phyloP scores from a whole-genome alignment of 2,797 vertebrate genomes.

The Tolypeutes matacus region DNA sequence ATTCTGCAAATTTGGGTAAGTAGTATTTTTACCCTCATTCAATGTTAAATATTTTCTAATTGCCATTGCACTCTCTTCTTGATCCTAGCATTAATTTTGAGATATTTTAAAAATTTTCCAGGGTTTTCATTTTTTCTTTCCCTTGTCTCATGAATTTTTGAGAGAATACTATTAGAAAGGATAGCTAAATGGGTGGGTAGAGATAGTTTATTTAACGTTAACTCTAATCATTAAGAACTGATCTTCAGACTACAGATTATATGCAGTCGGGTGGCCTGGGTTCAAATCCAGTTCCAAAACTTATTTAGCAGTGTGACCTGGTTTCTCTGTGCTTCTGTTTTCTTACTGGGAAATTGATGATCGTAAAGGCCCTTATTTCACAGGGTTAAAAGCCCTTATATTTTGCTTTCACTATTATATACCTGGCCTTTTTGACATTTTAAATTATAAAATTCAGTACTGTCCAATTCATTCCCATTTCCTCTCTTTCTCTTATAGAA shows the following conservation, averaged over 20 bases:
- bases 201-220: slow-evolving; percentile 19
- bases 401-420: slow-evolving; percentile 50
- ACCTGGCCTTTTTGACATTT: not conserved
- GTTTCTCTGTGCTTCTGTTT: not conserved
- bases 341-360: slow-evolving; percentile 32
- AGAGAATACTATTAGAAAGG: not conserved
- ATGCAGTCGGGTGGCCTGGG: not conserved
- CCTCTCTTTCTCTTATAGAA: not conserved
- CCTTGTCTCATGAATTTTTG: slow-evolving; percentile 8
- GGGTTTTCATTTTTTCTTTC: not conserved
- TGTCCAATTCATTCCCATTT: not conserved
- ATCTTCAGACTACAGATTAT: not conserved
- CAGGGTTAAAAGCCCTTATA: not conserved
- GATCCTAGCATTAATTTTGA: not conserved
- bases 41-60: slow-evolving; percentile 49
- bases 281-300: slow-evolving; percentile 1
- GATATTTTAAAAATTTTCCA: slow-evolving; percentile 53
- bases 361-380: slow-evolving; percentile 1
- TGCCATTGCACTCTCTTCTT: not conserved
- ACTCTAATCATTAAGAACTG: not conserved
- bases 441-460: slow-evolving; percentile 17
- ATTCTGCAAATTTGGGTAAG: slow-evolving; percentile 45
- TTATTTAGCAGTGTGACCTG: not conserved
- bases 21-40: slow-evolving; percentile 57
- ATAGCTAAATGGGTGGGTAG: not conserved